These are phyloP conservation scores for Brachyptera risi DNA, from an alignment of 2,888 invertebrate species.

Conservation along the genomic window DNA sequence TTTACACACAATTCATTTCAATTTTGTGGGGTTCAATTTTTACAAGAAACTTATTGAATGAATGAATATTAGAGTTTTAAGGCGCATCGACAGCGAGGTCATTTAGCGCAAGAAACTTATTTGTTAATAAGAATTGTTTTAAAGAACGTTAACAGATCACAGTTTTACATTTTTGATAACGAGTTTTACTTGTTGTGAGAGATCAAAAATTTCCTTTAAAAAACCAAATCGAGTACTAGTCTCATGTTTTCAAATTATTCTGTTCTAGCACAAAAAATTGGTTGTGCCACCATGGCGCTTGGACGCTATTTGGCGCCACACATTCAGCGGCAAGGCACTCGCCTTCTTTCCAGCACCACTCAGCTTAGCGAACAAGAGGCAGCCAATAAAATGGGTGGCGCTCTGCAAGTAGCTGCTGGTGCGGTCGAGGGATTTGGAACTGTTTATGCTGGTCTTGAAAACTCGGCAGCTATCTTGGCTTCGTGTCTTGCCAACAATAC, in stretches of 20 bases:
- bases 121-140: too few relatives aligned
- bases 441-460: slow-evolving; percentile 65
- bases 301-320: slow-evolving; percentile 66
- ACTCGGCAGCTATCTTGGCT: slow-evolving; percentile 63
- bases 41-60: too few relatives aligned
- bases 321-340: slow-evolving; percentile 59
- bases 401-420: slow-evolving; percentile 64
- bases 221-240: too few relatives aligned
- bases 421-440: slow-evolving; percentile 67
- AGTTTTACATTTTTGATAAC: too few relatives aligned
- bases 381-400: slow-evolving; percentile 53
- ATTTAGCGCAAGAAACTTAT: too few relatives aligned
- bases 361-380: slow-evolving; percentile 53
- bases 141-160: too few relatives aligned
- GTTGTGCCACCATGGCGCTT: slow-evolving; percentile 61
- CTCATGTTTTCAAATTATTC: not conserved
- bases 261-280: slow-evolving; percentile 53
- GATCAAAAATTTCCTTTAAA: too few relatives aligned
- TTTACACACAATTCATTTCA: too few relatives aligned
- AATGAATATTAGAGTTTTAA: too few relatives aligned
- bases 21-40: too few relatives aligned
- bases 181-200: too few relatives aligned
- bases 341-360: slow-evolving; percentile 53
- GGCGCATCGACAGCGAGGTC: too few relatives aligned
- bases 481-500: slow-evolving; percentile 64